Base-by-base conservation (phyloP, 2,797 vertebrate species). In the Enoplosus armatus region DNA sequence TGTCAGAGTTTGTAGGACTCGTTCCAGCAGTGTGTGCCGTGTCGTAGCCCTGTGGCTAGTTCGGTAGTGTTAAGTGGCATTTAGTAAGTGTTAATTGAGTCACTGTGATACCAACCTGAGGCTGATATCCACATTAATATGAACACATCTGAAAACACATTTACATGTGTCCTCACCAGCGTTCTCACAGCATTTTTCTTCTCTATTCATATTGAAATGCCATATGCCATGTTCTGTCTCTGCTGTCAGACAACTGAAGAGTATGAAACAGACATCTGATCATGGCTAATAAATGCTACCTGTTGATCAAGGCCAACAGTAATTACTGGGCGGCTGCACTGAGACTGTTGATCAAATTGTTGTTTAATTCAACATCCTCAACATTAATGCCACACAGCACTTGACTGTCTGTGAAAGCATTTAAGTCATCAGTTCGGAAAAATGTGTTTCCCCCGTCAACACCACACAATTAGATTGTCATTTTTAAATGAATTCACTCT, bases 11-110 rank as follows among this genome's bases (percentile, higher is more conserved):
- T 31, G 64, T 67, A 69, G 33, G 41, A 75, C 47, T 47, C 24
- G 37, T 55, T 82, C 72, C 64, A 85, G 62, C 33, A 11, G 48
- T 63, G 75, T 45, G 50, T 67, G 48, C 50, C 1, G 2, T 43
- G 48, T 53, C 1, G 2, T 43, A 31, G 54, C 70, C 84, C 76
- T 63, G 62, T 66, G 73, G 82, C 63, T 66, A 56, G 15, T 64
- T 76, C 59, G 26, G 35, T 41, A 3, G 72, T 77, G 77, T 55
- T 87, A 90, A 89, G 51, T 84, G 82, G 55, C 81, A 48, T 74
- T 84, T 85, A 77, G 14, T 31, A 47, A 43, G 82, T 81, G 82
- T 72, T 88, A 87, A 90, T 79, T 85, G 77, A 77, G 53, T 62
- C 55, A 68, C 31, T 48, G 55, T 72, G 72, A 79, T 69, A 67